Base-by-base conservation (phyloP, 2,888 invertebrate genomes). In the Netelia virgata region DNA sequence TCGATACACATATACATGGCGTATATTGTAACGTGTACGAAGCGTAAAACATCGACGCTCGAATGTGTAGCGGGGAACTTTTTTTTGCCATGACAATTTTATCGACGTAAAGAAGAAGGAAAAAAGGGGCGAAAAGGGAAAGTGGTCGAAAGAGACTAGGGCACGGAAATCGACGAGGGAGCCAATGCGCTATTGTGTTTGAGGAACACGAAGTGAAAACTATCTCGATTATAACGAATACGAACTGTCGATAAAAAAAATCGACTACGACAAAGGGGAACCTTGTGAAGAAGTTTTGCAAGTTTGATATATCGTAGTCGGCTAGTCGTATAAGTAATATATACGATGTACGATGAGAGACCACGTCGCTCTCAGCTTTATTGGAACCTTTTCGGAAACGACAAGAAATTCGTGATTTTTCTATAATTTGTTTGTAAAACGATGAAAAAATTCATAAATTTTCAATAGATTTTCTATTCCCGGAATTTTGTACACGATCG, bases 251-350 rank as follows among this genome's bases (percentile, higher is more conserved):
- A 11, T 6, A 66, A 20, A 28, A 47, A 61, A 55, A 75, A 69
- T 50, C 23, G 66, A 41, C n/a, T 64, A 59, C 43, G 76, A 76
- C 76, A 76, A 76, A 76, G 76, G 28, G 43, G 76, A 68, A 66
- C 76, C 68, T 76, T 66, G 6, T 3, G 47, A 36, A 74, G 59
- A 28, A 20, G 23, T 76, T 75, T 75, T 18, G 55, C 53, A 53
- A 75, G 64, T 23, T 23, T 23, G 23, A 2, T 23, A 23, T 23
- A 23, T 2, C 1, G 23, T 23, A 23, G 23, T 23, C 23, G 23
- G 23, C 23, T 23, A 23, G 23, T 23, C 23, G 23, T 23, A 23
- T 23, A 2, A 23, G n/a, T 23, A 23, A 23, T 23, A 23, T 23
- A 23, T 23, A 23, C 23, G 23, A 2, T 23, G 23, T 23, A 23